Percentiles rank a stretch among this genome's conserved stretches.
Conservation (phyloP, 2,888 invertebrate genomes). For the Argynnis bischoffii region DNA sequence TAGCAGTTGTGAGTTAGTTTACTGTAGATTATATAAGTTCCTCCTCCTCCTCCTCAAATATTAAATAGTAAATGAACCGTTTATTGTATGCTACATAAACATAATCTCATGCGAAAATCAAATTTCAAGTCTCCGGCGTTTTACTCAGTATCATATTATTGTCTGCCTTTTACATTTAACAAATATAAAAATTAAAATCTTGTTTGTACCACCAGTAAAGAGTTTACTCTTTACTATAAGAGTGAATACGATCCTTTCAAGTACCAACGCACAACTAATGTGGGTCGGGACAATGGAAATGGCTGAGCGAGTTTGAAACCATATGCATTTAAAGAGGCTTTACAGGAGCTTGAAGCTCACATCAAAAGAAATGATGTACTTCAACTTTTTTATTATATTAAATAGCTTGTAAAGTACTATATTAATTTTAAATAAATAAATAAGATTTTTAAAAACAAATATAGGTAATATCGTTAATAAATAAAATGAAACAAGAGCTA, state of each 20-base stretch:
- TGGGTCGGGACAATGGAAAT: constrained; percentile 36
- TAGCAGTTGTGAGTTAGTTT: too few relatives aligned
- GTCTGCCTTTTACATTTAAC: constrained; percentile 1
- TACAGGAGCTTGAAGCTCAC: constrained; percentile 20
- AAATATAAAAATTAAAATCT: constrained; percentile 13
- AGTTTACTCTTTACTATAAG: constrained; percentile 12
- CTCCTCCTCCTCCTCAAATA: too few relatives aligned
- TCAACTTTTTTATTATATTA: background rate
- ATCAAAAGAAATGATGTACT: constrained; percentile 13
- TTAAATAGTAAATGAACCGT: too few relatives aligned
- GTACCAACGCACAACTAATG: constrained; percentile 22
- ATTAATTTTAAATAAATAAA: background rate
- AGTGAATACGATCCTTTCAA: constrained; percentile 21
- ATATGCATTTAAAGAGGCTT: constrained; percentile 42
- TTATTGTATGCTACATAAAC: too few relatives aligned
- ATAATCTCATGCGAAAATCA: too few relatives aligned
- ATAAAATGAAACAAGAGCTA: too few relatives aligned
- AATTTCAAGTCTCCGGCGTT: too few relatives aligned
- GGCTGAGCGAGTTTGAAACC: constrained; percentile 39
- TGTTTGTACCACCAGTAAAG: constrained; percentile 9
- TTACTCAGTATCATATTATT: too few relatives aligned
- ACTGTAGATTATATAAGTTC: too few relatives aligned
- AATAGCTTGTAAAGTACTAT: background rate
- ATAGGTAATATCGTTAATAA: too few relatives aligned
- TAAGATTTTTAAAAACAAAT: too few relatives aligned